Percentiles rank a stretch among this genome's conserved stretches.
Conservation (phyloP, 2,888 invertebrate genomes). For the Congeria kusceri region DNA sequence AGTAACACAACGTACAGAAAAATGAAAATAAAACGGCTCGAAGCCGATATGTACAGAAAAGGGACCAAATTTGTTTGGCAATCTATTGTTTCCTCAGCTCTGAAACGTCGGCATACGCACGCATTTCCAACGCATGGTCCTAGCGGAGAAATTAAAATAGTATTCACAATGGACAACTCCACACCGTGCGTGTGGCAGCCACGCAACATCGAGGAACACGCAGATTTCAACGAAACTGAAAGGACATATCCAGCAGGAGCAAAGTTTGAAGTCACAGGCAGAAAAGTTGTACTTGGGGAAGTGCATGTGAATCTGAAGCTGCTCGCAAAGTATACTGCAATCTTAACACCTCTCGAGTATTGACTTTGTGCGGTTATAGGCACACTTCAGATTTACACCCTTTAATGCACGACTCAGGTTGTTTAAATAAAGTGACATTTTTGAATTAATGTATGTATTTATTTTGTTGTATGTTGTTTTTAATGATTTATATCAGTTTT, state of each 20-base stretch:
- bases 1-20: constrained; percentile 31
- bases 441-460: too few relatives aligned
- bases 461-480: too few relatives aligned
- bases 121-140: constrained; percentile 44
- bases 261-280: constrained; percentile 18
- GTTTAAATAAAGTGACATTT: too few relatives aligned
- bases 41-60: constrained; percentile 21
- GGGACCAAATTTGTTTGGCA: constrained; percentile 42
- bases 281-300: not conserved
- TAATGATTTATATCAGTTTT: too few relatives aligned
- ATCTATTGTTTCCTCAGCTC: constrained; percentile 44
- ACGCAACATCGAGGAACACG: constrained; percentile 36
- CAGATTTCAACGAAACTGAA: constrained; percentile 29
- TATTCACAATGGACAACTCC: constrained; percentile 43
- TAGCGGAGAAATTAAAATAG: constrained; percentile 2
- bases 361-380: too few relatives aligned
- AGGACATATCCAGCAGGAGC: too few relatives aligned
- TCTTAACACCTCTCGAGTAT: too few relatives aligned
- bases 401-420: too few relatives aligned
- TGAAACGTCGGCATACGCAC: constrained; percentile 10
- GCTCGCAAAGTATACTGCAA: constrained; percentile 1
- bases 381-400: too few relatives aligned
- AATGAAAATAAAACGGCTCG: constrained; percentile 20
- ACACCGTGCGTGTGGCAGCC: too few relatives aligned
- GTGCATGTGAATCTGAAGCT: constrained; percentile 33